Evolutionary conservation across 2,888 invertebrate genomes (phyloP).

Genomic region (Lepidocyrtoides sp.): DNA sequence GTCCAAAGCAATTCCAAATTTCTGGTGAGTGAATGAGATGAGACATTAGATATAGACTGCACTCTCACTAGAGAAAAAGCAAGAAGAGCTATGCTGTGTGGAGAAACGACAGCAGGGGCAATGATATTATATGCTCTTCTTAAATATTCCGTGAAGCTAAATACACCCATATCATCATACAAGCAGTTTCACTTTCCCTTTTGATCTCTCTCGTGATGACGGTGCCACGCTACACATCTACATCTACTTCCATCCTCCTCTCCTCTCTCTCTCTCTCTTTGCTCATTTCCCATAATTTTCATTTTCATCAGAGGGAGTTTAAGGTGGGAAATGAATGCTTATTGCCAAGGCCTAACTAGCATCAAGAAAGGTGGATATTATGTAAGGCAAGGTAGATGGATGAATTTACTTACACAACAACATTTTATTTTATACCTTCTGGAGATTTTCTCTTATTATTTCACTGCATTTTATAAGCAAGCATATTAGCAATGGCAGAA

Average conservation of each 20-base stretch:
- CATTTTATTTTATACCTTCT: constrained; percentile 43
- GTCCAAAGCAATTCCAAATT: constrained; percentile 55
- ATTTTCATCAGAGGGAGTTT: constrained; percentile 24
- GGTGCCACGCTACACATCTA: too few relatives aligned
- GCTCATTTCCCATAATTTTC: constrained; percentile 63
- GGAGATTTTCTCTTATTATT: constrained; percentile 48
- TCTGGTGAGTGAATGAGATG: constrained; percentile 55
- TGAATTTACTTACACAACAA: constrained; percentile 41
- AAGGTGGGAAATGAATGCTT: not conserved
- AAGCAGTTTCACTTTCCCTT: constrained; percentile 64
- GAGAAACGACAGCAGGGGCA: constrained; percentile 26
- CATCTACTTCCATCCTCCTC: constrained; percentile 46
- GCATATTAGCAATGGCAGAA: too few relatives aligned
- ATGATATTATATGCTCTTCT: constrained; percentile 30
- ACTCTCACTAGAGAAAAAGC: constrained; percentile 13
- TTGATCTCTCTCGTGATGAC: constrained; percentile 33
- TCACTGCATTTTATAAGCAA: not conserved
- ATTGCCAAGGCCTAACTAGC: not conserved
- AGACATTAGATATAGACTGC: constrained; percentile 56
- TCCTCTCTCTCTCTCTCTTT: constrained; percentile 11
- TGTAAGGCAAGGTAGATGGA: not conserved
- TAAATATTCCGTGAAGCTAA: not conserved
- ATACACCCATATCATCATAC: not conserved
- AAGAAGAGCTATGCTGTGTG: constrained; percentile 36
- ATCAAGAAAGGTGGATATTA: not conserved